These are phyloP conservation scores for Myotis vivesi DNA, from an alignment of 2,797 vertebrate species.

Conservation along the genomic window DNA sequence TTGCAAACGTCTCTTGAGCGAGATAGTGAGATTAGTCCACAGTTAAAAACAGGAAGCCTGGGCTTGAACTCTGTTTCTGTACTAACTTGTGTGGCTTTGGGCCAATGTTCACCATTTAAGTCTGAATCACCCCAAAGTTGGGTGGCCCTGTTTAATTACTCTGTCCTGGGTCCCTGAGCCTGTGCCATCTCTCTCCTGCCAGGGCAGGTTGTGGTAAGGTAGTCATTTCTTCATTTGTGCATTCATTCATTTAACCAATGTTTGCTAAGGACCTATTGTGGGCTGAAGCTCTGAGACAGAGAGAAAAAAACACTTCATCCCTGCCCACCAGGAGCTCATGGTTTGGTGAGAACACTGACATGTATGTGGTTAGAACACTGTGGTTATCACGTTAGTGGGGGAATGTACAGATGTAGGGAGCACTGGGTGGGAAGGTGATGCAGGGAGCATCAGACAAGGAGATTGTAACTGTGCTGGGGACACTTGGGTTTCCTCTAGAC, in stretches of 20 bases:
- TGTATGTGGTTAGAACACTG: background rate
- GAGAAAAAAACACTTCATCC: background rate
- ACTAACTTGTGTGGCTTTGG: background rate
- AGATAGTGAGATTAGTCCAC: background rate
- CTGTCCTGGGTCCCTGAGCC: background rate
- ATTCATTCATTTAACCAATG: background rate
- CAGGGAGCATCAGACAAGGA: background rate
- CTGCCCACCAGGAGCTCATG: background rate
- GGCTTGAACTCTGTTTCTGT: background rate
- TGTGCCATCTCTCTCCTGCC: background rate
- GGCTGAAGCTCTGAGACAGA: background rate
- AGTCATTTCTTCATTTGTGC: background rate
- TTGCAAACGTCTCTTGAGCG: background rate
- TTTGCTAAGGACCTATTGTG: background rate
- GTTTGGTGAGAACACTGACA: background rate
- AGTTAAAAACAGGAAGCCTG: background rate
- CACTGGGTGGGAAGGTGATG: background rate
- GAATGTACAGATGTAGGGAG: background rate
- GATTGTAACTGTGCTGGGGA: background rate
- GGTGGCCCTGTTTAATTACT: background rate
- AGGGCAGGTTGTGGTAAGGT: background rate
- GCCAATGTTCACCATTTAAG: constrained; percentile 37
- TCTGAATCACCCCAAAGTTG: background rate
- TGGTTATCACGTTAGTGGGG: background rate
- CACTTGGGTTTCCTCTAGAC: background rate